Percentiles rank a stretch among this genome's conserved stretches.
Evolutionary conservation across 2,113 vertebrate genomes (phyloP).

Genomic region (Numida meleagris): DNA sequence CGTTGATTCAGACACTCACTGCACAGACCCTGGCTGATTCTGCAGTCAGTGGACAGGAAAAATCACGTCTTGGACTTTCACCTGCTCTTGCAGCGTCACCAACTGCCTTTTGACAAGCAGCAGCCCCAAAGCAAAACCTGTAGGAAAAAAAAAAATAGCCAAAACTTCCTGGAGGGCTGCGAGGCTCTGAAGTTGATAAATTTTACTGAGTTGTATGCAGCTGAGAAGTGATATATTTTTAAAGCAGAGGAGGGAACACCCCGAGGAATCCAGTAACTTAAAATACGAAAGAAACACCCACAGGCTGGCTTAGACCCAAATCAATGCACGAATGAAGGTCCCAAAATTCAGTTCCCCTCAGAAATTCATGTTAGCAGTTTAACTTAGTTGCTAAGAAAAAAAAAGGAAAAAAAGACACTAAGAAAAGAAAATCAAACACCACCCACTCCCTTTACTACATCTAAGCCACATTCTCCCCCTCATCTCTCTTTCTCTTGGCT

Average conservation of each 20-base stretch:
- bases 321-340: constrained; percentile 6
- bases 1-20: background rate
- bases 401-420: background rate
- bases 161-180: background rate
- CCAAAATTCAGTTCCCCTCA: constrained; percentile 25
- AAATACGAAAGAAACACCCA: constrained; percentile 25
- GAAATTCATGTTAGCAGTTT: constrained; percentile 37
- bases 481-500: background rate
- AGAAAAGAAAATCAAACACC: constrained; percentile 48
- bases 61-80: background rate
- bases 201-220: background rate
- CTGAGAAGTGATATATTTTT: background rate
- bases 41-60: background rate
- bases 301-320: constrained; percentile 10
- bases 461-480: constrained; percentile 46
- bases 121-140: background rate
- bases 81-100: background rate
- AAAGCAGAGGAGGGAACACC: constrained; percentile 22
- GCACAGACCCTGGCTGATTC: background rate
- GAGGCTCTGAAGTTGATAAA: background rate
- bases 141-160: background rate
- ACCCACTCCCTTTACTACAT: constrained; percentile 61
- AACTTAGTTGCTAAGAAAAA: background rate
- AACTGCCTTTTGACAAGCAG: accelerated
- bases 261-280: constrained; percentile 20